Percentiles rank a stretch among this genome's conserved stretches.
Conservation (phyloP, 2,797 vertebrate genomes). For the Chiroxiphia lanceolata region DNA sequence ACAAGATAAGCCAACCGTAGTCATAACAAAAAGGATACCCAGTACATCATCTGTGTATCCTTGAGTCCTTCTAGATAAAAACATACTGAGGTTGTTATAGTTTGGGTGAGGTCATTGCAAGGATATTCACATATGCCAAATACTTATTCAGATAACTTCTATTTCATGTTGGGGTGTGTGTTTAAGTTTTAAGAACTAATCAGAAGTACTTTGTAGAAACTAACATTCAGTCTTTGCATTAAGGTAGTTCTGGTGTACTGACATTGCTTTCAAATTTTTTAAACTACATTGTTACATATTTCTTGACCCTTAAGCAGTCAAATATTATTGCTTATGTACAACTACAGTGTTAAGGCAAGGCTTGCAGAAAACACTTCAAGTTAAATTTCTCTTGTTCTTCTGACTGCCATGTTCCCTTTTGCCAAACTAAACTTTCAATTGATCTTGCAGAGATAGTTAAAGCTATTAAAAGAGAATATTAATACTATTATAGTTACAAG, state of each 20-base stretch:
- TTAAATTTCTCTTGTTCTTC: background rate
- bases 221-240: background rate
- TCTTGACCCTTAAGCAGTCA: background rate
- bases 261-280: background rate
- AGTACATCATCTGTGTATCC: background rate
- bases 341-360: background rate
- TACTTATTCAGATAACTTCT: background rate
- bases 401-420: background rate
- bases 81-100: fast-evolving
- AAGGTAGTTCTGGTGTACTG: background rate
- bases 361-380: background rate
- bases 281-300: background rate
- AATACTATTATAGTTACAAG: background rate
- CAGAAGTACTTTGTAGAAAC: background rate
- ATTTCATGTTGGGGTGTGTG: background rate
- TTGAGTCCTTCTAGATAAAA: background rate
- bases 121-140: background rate
- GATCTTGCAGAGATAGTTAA: background rate
- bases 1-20: background rate
- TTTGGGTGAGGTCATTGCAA: background rate
- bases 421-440: background rate
- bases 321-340: background rate
- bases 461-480: background rate
- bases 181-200: background rate
- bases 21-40: background rate